phyloP scores from a whole-genome alignment of 2,888 invertebrate genomes.

The Diarsia mendica region DNA sequence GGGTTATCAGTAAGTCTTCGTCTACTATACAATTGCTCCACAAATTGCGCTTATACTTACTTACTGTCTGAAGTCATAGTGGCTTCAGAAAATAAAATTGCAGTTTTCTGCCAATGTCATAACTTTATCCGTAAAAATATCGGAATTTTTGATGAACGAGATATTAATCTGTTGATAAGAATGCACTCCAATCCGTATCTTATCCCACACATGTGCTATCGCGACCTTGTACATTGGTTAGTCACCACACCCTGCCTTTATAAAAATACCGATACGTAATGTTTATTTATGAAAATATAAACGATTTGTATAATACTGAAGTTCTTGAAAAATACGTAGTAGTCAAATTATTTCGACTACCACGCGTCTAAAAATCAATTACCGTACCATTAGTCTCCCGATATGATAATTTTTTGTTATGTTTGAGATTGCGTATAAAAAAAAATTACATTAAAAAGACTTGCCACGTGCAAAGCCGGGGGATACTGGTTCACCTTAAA shows the following conservation, averaged over 20 bases:
- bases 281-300: constrained; percentile 38
- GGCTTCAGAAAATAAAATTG: background rate
- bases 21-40: too few species aligned
- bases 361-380: background rate
- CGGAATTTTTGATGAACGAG: constrained; percentile 4
- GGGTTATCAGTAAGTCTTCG: too few species aligned
- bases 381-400: background rate
- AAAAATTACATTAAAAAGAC: background rate
- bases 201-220: constrained; percentile 49
- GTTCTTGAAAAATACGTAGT: background rate
- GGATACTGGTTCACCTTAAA: background rate
- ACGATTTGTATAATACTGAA: constrained; percentile 4
- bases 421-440: too few species aligned
- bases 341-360: background rate
- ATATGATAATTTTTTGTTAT: too few species aligned
- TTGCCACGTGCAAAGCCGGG: background rate
- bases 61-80: too few species aligned
- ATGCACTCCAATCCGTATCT: constrained; percentile 47
- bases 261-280: constrained; percentile 21
- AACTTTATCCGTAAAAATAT: background rate
- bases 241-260: constrained; percentile 39
- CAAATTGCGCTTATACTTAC: too few species aligned
- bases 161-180: constrained; percentile 41
- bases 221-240: constrained; percentile 48
- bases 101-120: background rate